Evolutionary conservation across 2,113 vertebrate species (phyloP).

Genomic region (Uropsilus gracilis): DNA sequence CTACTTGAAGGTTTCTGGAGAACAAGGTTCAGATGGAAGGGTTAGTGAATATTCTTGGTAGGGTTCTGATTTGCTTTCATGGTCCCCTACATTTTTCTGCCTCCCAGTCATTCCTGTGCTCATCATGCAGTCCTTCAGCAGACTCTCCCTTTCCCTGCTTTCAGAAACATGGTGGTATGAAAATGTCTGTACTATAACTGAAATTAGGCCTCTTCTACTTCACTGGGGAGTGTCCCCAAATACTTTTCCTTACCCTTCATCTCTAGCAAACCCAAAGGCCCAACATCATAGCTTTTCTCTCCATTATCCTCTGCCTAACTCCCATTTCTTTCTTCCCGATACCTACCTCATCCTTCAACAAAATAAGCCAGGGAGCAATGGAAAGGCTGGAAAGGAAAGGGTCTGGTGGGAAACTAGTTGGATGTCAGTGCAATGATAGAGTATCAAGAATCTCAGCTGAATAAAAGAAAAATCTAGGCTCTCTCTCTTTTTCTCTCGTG

Average conservation of each 20-base stretch:
- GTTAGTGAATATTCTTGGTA: not conserved
- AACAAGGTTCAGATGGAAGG: too few species aligned
- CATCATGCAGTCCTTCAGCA: not conserved
- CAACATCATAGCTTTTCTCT: not conserved
- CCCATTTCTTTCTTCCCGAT: not conserved
- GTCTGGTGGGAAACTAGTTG: not conserved
- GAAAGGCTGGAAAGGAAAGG: not conserved
- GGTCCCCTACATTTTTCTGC: not conserved
- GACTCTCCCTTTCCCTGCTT: not conserved
- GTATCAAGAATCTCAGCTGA: not conserved
- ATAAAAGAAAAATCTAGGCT: not conserved
- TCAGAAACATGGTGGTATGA: not conserved
- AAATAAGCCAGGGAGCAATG: fast-evolving
- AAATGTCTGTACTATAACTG: not conserved
- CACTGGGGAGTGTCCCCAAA: not conserved
- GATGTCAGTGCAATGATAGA: too few species aligned
- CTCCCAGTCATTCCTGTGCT: not conserved
- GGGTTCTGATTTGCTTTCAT: not conserved
- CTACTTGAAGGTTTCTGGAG: not conserved
- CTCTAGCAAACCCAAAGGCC: not conserved
- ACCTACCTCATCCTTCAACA: not conserved
- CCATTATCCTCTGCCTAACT: not conserved
- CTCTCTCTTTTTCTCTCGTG: too few species aligned
- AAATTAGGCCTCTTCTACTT: not conserved
- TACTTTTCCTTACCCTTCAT: not conserved